phyloP scores from a whole-genome alignment of 2,113 vertebrate genomes.

The Crotalus helleri region DNA sequence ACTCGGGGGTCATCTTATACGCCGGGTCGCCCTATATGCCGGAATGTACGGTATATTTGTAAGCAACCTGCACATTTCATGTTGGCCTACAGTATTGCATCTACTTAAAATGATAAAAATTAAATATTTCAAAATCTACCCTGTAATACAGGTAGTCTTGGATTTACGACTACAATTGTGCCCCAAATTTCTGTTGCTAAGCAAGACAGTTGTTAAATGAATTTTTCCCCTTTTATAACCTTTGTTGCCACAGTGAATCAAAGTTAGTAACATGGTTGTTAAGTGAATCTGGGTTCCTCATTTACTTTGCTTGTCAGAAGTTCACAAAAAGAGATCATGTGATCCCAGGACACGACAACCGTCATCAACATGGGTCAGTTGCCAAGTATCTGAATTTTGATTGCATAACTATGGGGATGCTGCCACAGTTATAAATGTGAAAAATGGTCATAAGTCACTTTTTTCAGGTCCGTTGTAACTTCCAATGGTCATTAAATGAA shows the following conservation, averaged over 20 bases:
- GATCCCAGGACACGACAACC: background rate
- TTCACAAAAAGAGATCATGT: background rate
- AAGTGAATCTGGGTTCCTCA: background rate
- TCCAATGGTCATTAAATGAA: background rate
- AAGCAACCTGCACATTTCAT: accelerated
- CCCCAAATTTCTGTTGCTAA: background rate
- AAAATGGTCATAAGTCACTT: background rate
- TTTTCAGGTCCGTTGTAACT: background rate
- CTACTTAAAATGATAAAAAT: background rate
- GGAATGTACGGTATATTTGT: background rate
- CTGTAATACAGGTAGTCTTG: background rate
- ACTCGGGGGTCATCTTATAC: too few species aligned
- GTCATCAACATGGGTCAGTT: background rate
- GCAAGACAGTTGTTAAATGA: background rate
- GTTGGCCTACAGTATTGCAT: background rate
- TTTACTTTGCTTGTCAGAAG: background rate
- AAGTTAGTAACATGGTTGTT: background rate
- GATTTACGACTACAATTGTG: background rate
- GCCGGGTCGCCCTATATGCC: too few species aligned
- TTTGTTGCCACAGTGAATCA: background rate
- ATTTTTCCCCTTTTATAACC: background rate
- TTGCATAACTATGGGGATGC: background rate
- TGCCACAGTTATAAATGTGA: background rate
- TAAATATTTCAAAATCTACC: background rate
- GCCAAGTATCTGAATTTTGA: background rate